phyloP scores from a whole-genome alignment of 2,113 vertebrate species.

The Sarotherodon lohbergeri region DNA sequence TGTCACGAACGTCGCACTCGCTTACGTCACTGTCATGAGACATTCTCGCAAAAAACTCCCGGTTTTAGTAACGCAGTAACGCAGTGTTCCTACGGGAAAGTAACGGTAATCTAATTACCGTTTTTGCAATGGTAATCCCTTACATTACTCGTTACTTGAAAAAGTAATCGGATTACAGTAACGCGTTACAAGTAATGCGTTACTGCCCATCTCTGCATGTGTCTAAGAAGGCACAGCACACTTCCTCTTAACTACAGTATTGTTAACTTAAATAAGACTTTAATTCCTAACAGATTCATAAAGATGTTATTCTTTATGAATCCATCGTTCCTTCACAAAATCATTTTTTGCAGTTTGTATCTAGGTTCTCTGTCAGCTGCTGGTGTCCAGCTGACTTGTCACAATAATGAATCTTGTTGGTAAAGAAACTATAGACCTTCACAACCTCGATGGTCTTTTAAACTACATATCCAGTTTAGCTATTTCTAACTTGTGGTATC shows the following conservation, averaged over 20 bases:
- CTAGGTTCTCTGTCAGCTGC: background rate
- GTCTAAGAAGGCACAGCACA: background rate
- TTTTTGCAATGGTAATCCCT: no score
- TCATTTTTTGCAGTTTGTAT: background rate
- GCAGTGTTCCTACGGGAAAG: no score
- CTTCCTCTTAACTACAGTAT: background rate
- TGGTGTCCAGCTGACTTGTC: background rate
- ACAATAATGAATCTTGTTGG: background rate
- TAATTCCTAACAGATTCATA: background rate
- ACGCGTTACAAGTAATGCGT: no score
- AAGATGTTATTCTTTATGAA: background rate
- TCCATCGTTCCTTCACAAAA: background rate
- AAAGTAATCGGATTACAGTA: no score
- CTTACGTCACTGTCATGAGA: no score
- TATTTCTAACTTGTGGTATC: slow-evolving; percentile 15
- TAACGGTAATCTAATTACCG: no score
- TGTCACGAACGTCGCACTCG: no score
- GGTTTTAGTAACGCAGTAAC: no score
- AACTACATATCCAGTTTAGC: background rate
- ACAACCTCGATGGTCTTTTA: background rate
- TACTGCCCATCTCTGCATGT: background rate
- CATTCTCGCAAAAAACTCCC: no score
- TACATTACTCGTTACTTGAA: no score
- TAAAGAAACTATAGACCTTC: background rate
- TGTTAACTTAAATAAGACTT: background rate